A percentile compares a stretch with the other conserved stretches of the same genome.
Conservation (phyloP, 1,140 invertebrate genomes). For the Drosophila takahashii region DNA sequence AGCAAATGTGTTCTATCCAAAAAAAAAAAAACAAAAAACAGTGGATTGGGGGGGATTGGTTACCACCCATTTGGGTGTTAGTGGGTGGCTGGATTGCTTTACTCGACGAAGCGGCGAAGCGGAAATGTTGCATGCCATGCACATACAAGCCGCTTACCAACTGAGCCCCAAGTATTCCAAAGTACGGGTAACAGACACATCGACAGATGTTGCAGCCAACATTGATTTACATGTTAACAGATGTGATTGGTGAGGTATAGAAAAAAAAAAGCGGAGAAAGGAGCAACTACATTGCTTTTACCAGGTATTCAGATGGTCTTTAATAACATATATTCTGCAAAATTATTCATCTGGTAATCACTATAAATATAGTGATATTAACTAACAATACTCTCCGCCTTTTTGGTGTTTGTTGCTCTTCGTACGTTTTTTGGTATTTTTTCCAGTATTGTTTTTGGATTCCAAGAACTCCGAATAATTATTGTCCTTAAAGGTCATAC, state of each 20-base stretch:
- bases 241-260: conserved; percentile 26
- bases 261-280: background rate
- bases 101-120: conserved; percentile 17
- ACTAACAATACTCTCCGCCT: too few relatives aligned
- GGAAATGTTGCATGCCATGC: conserved; percentile 58
- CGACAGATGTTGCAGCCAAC: conserved; percentile 28
- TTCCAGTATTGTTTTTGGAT: too few relatives aligned
- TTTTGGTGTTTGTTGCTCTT: too few relatives aligned
- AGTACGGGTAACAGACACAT: background rate
- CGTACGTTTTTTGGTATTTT: too few relatives aligned
- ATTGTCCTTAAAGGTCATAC: too few relatives aligned
- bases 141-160: conserved; percentile 29
- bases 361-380: too few relatives aligned
- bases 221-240: conserved; percentile 60
- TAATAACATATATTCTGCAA: too few relatives aligned
- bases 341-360: too few relatives aligned
- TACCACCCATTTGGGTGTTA: background rate
- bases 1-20: conserved; percentile 5
- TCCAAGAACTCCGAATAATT: too few relatives aligned
- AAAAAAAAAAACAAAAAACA: background rate
- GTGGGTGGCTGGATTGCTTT: background rate
- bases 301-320: too few relatives aligned
- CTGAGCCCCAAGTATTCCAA: conserved; percentile 1
- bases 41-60: background rate
- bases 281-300: background rate